Evolutionary conservation across 2,888 invertebrate genomes (phyloP), one percentile per base, ranked within the genome.

Genomic region (Hanleya hanleyi): DNA sequence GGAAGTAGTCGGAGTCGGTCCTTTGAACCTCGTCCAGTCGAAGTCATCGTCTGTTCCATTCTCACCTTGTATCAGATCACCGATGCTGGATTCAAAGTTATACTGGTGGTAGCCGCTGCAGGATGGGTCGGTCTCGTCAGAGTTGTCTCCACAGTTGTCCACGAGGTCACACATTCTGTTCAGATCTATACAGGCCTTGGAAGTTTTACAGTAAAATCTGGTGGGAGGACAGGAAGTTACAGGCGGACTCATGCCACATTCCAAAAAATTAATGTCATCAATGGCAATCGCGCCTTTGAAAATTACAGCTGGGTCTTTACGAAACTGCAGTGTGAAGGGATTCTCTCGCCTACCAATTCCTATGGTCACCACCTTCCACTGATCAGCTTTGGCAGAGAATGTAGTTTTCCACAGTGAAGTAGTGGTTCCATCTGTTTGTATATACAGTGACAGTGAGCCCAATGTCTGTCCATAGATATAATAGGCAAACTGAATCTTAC

Each of bases 231-330:
- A 77, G 15, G 33, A 41, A 15, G 50, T 35, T 15, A 41, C 50
- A 4, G 74, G 57, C 6, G 70, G 72, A 5, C 41, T 36, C 0
- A 65, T 74, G 64, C 78, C 78, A 4, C 67, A 41, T 22, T 74
- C 77, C 22, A 32, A 68, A 35, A 69, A 67, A 22, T 73, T 29
- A 26, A 89, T 78, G 72, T 88, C 86, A 76, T 89, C 89, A 65
- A 89, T 76, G 35, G 88, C 88, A 41, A 87, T 84, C 47, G 83
- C 83, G 33, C 87, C 88, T 26, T 76, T 78, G 75, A 83, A 87
- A 7, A 26, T 33, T 6, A 74, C 61, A 2, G 78, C 66, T n/a
- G 74, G 69, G 29, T 75, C 72, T 7, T 51, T 57, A 47, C 78
- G 67, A 72, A 87, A 85, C 5, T 75, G 51, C 9, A 87, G 75